Base-by-base conservation (phyloP, 2,888 invertebrate genomes). In the Pyrocoelia pectoralis region DNA sequence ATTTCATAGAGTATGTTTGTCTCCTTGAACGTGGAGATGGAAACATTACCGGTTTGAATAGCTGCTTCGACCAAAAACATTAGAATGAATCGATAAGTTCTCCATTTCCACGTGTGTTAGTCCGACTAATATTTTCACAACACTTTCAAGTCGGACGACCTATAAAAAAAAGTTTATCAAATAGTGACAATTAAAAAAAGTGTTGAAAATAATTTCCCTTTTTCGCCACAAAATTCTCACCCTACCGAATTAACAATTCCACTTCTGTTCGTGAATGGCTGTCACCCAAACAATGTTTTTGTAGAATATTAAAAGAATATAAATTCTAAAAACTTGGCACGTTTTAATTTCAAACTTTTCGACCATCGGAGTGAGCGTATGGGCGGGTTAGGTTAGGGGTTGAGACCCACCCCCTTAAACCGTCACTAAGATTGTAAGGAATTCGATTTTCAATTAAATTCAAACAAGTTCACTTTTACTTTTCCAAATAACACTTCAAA, bases 291-390 rank as follows among this genome's bases (percentile, higher is more conserved):
- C 60, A 58, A 58, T 51, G 56, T 53, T 56, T 51, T 51, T 38
- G 54, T 13, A 46, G 53, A 58, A 63, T 63, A 63, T 63, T 63
- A 63, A 59, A 63, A 61, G 58, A 63, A 58, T 58, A 60, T 59
- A 60, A 58, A 63, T 63, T 63, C 58, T 28, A 49, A 38, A 63
- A 63, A 59, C 63, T 58, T 59, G 49, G 29, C 58, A 46, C 54
- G 58, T 63, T 63, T 63, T 63, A 63, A 63, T 63, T 63, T 63
- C 58, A 63, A 63, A 63, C 54, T 63, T 63, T 63, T 62, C 62
- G 62, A 28, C 54, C 52, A 62, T 40, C 62, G 46, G 48, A 40
- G 33, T 24, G 40, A 13, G 40, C 12, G 40, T n/a, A 17, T 8
- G 43, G 43, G 15, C 9, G 43, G n/a, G 43, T 14, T 43, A 17